Evolutionary conservation across 2,888 invertebrate genomes (phyloP), one percentile per base, ranked within the genome.

Genomic region (Ceriagrion tenellum): DNA sequence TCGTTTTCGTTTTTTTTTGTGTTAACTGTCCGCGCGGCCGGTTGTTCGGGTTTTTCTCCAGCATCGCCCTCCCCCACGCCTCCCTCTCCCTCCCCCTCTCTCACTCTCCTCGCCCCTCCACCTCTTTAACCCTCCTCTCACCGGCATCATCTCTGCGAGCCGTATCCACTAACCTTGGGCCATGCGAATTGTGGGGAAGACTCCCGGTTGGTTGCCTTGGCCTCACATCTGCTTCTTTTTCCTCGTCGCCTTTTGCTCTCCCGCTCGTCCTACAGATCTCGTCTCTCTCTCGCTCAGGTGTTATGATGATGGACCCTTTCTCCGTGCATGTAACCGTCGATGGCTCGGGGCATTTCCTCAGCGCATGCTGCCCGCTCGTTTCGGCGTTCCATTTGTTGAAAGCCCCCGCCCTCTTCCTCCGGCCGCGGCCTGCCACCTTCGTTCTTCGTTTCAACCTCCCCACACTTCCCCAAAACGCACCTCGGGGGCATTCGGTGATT

Each of bases 11-110:
- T 30, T 35, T 81, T 81, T 81, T 81, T 81, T 35, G 59, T 59
- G 18, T 20, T 35, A 30, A 26, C 30, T n/a, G n/a, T 69, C 47
- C 69, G 63, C 47, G 93, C 69, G 93, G 55, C 63, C 47, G 69
- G 91, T 26, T 40, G 59, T 63, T 74, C 26, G 93, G 93, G 63
- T 93, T 93, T 91, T 93, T 69, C 69, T 89, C 89, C 89, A 13
- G 23, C 89, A 23, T 55, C 47, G 20, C 89, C 40, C 69, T 56
- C 56, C 12, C 47, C 63, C 56, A 56, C 56, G 8, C 13, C 59
- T 20, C 59, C 59, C 69, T 47, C 35, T 13, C 90, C 90, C 47
- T 4, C 47, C 47, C 2, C 47, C 47, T 47, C 47, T 91, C 59
- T n/a, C n/a, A n/a, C 63, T 69, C 16, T 26, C 40, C 63, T 26